phyloP scores from a whole-genome alignment of 2,797 vertebrate species.

The Sebastes steindachneri region DNA sequence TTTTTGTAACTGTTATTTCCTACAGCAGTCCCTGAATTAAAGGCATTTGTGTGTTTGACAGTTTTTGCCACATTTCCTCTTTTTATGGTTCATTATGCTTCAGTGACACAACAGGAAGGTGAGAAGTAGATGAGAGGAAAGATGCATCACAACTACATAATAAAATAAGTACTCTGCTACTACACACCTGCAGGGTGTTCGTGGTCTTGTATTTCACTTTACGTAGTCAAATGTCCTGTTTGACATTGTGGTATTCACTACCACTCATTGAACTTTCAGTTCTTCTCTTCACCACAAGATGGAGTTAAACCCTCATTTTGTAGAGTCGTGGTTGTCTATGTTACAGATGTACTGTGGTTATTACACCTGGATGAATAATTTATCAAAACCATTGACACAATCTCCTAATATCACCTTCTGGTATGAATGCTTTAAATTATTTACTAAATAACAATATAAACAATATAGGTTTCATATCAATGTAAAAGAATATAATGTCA shows the following conservation, averaged over 20 bases:
- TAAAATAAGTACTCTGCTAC: neutral
- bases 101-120: neutral
- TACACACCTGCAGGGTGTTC: neutral
- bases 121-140: neutral
- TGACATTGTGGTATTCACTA: neutral
- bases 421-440: neutral
- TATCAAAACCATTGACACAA: neutral
- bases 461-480: neutral
- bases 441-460: neutral
- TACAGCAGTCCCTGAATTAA: slow-evolving; percentile 49
- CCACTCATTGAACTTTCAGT: neutral
- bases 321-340: rapidly evolving
- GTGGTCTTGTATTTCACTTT: neutral
- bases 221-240: neutral
- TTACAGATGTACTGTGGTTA: rapidly evolving
- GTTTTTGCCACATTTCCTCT: neutral
- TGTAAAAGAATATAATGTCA: neutral
- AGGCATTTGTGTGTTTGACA: slow-evolving; percentile 42
- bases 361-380: neutral
- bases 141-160: neutral
- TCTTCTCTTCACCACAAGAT: slow-evolving; percentile 56
- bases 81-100: neutral
- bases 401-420: neutral
- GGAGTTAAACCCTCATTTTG: slow-evolving; percentile 24
- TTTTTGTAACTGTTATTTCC: slow-evolving; percentile 44